phyloP scores from a whole-genome alignment of 2,113 vertebrate species.

The Corapipo altera region DNA sequence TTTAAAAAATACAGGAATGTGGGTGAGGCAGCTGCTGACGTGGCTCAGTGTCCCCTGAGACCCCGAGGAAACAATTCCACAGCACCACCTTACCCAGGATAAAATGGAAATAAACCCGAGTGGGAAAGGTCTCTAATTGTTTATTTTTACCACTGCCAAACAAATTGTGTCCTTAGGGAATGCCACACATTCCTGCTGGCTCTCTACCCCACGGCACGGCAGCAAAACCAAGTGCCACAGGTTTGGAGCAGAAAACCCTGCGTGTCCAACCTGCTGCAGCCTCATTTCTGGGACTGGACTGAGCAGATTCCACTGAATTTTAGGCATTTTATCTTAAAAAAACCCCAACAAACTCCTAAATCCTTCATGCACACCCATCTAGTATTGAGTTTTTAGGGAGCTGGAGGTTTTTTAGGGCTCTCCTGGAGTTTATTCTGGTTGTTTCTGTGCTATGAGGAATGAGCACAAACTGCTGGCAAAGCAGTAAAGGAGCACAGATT shows the following conservation, averaged over 20 bases:
- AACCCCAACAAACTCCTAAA: not conserved
- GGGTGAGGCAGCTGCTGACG: not conserved
- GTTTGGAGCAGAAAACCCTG: not conserved
- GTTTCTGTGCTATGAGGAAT: not conserved
- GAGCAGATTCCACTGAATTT: not conserved
- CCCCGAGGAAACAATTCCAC: not conserved
- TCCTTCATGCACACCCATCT: too few species aligned
- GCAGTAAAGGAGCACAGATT: accelerated
- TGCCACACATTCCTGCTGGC: accelerated
- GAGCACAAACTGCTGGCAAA: not conserved
- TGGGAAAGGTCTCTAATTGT: not conserved
- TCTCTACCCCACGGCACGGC: not conserved
- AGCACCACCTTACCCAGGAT: not conserved
- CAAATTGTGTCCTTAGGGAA: not conserved
- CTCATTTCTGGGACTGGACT: not conserved
- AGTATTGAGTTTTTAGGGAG: not conserved
- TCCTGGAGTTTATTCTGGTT: not conserved
- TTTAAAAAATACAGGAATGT: not conserved
- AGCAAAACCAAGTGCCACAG: not conserved
- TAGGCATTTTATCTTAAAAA: not conserved
- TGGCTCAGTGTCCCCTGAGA: not conserved
- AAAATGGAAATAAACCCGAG: not conserved
- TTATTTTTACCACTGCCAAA: not conserved
- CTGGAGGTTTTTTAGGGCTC: too few species aligned
- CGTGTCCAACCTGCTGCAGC: too few species aligned